Conservation (phyloP, 2,113 vertebrate genomes). For the Dromaius novaehollandiae region DNA sequence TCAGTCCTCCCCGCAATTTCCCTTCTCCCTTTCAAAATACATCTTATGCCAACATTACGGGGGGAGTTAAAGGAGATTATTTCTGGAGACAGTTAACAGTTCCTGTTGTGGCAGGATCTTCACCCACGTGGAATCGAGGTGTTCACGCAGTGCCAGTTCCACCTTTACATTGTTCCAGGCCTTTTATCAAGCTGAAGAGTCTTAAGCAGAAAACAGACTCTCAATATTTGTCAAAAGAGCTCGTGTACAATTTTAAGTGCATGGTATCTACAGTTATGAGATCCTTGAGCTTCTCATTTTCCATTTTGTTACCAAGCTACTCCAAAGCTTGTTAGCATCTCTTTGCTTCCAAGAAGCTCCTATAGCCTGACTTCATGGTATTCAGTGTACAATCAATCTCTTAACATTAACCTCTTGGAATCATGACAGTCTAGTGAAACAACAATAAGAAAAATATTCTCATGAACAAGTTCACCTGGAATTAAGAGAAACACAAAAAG, state of each 20-base stretch:
- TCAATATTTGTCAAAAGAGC: not conserved
- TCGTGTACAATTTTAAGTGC: not conserved
- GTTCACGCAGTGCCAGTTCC: rapidly evolving
- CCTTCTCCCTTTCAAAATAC: not conserved
- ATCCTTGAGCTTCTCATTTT: not conserved
- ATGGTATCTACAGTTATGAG: not conserved
- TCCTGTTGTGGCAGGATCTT: not conserved
- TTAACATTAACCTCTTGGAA: not conserved
- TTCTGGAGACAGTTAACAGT: not conserved
- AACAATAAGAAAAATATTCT: not conserved
- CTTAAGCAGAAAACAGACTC: not conserved
- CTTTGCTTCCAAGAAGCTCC: not conserved
- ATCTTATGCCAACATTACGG: not conserved
- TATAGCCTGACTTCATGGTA: not conserved
- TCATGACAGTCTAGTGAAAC: not conserved
- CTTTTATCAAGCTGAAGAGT: not conserved
- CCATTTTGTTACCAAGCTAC: not conserved
- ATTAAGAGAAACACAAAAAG: not conserved
- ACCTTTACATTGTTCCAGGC: rapidly evolving
- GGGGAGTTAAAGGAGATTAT: not conserved
- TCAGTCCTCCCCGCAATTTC: not conserved
- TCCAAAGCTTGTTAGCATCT: not conserved
- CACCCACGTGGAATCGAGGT: not conserved
- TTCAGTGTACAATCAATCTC: not conserved
- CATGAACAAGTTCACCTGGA: not conserved